Base-by-base conservation (phyloP, 2,888 invertebrate genomes). In the Calliphora vomitoria region DNA sequence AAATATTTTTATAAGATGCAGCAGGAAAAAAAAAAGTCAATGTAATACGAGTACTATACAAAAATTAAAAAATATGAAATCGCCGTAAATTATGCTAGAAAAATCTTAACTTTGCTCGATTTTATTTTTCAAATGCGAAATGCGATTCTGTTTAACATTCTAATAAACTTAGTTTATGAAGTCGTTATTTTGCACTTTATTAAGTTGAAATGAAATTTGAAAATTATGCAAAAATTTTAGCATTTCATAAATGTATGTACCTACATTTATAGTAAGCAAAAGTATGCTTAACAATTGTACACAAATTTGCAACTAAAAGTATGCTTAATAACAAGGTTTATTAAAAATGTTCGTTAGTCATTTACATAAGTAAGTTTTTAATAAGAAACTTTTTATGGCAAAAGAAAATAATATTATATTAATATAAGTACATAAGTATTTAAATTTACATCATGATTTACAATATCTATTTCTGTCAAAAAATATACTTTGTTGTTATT, bases 1-100 rank as follows among this genome's bases (percentile, higher is more conserved):
- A 47, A 47, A 47, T 11, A 11, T 25, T 1, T 1, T 1, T 25
- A 25, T 25, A 25, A 25, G 25, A 25, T 25, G 25, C 25, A 25
- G 25, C 25, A 25, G 25, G 1, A 44, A 10, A 44, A 11, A 62
- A 79, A 74, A 68, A 74, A 69, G 25, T 50, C 58, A 74, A 76
- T 38, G 18, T 78, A 80, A 66, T 76, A 11, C 11, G 6, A 31
- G 25, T 66, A 72, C 4, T 4, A 6, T 35, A 35, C 35, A 35
- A 31, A 84, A 87, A 87, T 84, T 87, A 82, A 83, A 86, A 85
- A 81, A 83, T 44, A 74, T 25, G 62, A 80, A 76, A 72, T 86
- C 58, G 86, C 83, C 71, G 83, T 86, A 86, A 86, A 86, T 86
- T 86, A 83, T 86, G 74, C 75, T 69, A 69, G 69, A 80, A 80